Evolutionary conservation across 2,888 invertebrate genomes (phyloP), one percentile per base, ranked within the genome.

Genomic region (Dynastes grantii): DNA sequence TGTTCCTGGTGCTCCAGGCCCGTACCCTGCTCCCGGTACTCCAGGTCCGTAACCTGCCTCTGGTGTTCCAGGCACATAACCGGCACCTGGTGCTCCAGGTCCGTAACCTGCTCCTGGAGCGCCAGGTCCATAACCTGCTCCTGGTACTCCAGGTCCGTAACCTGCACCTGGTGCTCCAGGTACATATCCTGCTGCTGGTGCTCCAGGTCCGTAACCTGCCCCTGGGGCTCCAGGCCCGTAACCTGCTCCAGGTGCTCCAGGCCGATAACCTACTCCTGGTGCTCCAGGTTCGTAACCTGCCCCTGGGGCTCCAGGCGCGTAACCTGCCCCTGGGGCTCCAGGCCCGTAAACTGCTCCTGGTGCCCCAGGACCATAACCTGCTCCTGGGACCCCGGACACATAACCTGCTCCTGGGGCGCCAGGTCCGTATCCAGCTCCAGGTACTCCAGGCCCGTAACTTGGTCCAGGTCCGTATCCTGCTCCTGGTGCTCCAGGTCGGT

Each of bases 361-460:
- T 51, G 16, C 64, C 2, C 65, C 70, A n/a, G 79, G 79, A 40
- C 4, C 45, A 13, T 49, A 63, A 11, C 77, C 77, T 77, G 45
- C 11, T 49, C 76, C 78, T 0, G 75, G 65, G 0, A 45, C 2
- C 22, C 65, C 76, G 32, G 61, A 63, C 1, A n/a, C n/a, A 37
- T 71, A 71, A 2, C 51, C 77, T 3, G 16, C 45, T 2, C 45
- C 45, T 8, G 45, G 45, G 2, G 45, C 45, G n/a, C 76, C 79
- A 37, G 73, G 53, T 45, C 5, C 76, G 53, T 58, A 70, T 64
- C 77, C 79, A 29, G 78, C 81, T 37, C 32, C 32, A 0, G 32
- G 32, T 0, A 80, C 78, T 8, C 78, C 79, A 49, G 80, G 80
- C 64, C 65, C 78, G 55, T 32, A 64, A 1, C 13, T 37, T 55